These are phyloP conservation scores for Pteropus alecto DNA, from an alignment of 2,113 vertebrate species.

Conservation along the genomic window DNA sequence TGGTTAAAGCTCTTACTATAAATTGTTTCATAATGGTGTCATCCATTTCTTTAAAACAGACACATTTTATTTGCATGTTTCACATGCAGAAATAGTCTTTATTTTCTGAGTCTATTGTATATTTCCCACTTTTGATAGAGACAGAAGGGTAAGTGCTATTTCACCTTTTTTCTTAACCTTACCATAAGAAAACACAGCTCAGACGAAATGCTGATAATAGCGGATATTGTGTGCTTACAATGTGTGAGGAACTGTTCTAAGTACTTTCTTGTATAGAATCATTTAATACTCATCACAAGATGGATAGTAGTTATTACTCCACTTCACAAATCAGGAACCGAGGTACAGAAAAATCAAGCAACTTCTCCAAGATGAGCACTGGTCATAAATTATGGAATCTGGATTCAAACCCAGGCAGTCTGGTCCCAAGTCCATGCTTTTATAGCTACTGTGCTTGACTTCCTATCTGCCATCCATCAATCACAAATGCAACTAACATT, in stretches of 20 bases:
- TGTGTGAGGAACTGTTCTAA: background rate
- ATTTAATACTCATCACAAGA: background rate
- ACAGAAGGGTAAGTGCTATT: background rate
- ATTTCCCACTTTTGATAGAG: background rate
- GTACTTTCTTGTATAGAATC: background rate
- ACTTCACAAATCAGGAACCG: background rate
- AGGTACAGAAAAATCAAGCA: background rate
- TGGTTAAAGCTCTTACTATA: background rate
- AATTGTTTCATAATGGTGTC: background rate
- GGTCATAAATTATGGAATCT: background rate
- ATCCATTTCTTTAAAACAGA: background rate
- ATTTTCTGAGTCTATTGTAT: background rate
- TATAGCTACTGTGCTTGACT: background rate
- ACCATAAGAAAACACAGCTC: background rate
- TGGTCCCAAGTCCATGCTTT: background rate
- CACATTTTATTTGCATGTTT: background rate
- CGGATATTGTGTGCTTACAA: background rate
- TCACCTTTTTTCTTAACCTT: background rate
- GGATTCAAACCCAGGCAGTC: background rate
- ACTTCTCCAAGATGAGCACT: background rate
- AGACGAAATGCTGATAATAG: background rate
- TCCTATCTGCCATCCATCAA: background rate
- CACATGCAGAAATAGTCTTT: background rate
- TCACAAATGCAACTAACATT: background rate
- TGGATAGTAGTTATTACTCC: background rate